Percentiles rank a stretch among this genome's conserved stretches.
Conservation (phyloP, 2,797 vertebrate genomes). For the Australoheros facetus region DNA sequence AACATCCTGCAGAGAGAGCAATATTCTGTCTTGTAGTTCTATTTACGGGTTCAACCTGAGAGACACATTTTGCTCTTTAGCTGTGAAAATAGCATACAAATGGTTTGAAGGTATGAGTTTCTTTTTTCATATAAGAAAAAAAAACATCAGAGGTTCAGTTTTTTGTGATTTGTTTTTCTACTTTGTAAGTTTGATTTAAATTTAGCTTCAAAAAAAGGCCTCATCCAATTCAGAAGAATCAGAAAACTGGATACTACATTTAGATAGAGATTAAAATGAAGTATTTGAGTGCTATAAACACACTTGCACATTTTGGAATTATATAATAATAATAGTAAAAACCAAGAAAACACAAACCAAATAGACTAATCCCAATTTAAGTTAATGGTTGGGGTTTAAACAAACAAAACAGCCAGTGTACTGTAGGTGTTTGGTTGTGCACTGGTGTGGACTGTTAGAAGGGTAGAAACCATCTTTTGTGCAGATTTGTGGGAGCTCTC, state of each 20-base stretch:
- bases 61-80: not conserved
- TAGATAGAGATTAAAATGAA: not conserved
- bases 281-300: not conserved
- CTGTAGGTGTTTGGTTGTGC: not conserved
- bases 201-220: not conserved
- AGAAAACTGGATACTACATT: not conserved
- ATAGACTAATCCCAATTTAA: not conserved
- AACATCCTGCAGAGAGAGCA: not conserved
- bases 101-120: too few species aligned
- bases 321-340: not conserved
- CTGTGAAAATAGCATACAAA: not conserved
- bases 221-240: not conserved
- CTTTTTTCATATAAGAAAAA: not conserved
- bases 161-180: not conserved
- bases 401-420: not conserved
- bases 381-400: not conserved
- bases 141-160: not conserved
- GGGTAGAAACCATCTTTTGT: constrained; percentile 14
- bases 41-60: not conserved
- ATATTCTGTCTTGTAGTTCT: not conserved
- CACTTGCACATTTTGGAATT: not conserved
- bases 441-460: not conserved
- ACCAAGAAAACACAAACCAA: not conserved
- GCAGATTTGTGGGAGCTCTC: constrained; percentile 34
- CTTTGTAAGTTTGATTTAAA: not conserved